A percentile compares a stretch with the other conserved stretches of the same genome.
phyloP scores from a whole-genome alignment of 2,797 vertebrate genomes.

The Odontamblyopus lacepedii region DNA sequence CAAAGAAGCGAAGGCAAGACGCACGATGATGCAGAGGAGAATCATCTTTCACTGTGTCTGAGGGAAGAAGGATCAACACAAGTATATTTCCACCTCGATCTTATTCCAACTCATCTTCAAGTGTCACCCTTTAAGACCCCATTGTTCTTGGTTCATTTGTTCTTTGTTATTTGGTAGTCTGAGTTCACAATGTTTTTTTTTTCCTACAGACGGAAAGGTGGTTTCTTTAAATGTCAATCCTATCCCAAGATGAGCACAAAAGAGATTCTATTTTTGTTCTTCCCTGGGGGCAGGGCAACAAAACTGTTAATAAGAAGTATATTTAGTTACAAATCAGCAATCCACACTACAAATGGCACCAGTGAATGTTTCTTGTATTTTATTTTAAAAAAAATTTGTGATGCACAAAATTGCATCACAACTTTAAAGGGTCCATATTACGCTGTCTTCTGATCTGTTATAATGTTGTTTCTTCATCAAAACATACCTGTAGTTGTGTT shows the following conservation, averaged over 20 bases:
- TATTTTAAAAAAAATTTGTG: too few relatives aligned
- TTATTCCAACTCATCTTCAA: constrained; percentile 10
- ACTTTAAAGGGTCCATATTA: too few relatives aligned
- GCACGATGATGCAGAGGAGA: constrained; percentile 13
- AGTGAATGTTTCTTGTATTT: background rate
- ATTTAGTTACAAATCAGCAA: background rate
- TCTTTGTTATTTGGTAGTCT: constrained; percentile 14
- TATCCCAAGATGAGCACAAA: constrained; percentile 38
- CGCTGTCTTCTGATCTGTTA: too few relatives aligned
- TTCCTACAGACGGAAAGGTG: constrained; percentile 23
- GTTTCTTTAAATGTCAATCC: constrained; percentile 50
- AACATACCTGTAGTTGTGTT: too few relatives aligned
- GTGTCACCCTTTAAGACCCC: background rate
- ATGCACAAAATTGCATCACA: too few relatives aligned
- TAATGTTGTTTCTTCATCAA: too few relatives aligned
- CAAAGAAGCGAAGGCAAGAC: constrained; percentile 24
- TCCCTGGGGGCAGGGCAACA: constrained; percentile 6
- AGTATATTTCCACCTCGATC: constrained; percentile 3
- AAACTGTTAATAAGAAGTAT: background rate
- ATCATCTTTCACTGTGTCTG: constrained; percentile 22
- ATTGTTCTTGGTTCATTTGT: background rate
- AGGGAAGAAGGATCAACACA: background rate
- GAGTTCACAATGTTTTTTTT: background rate
- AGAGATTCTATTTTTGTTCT: constrained; percentile 31
- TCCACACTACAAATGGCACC: background rate